Conservation (phyloP, 2,113 vertebrate species). For the Gallinago media region DNA sequence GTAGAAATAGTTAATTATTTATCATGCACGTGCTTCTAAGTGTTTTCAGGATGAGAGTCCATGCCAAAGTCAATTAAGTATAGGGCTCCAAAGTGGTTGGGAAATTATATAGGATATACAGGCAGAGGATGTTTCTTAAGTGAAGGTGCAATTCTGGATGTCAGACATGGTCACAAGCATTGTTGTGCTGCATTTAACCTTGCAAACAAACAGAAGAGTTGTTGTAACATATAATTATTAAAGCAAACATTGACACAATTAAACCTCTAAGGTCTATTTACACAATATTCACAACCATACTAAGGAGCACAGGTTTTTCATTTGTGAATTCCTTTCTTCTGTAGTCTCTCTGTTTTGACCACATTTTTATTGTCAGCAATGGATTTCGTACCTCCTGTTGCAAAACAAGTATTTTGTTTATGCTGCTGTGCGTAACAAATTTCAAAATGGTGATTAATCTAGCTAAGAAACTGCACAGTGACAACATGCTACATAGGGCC, state of each 20-base stretch:
- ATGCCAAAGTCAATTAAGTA: conserved; percentile 43
- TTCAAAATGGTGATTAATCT: conserved; percentile 13
- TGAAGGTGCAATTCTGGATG: conserved; percentile 48
- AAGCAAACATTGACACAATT: conserved; percentile 42
- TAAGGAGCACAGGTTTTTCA: conserved; percentile 33
- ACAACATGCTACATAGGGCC: background rate
- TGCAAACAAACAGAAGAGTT: background rate
- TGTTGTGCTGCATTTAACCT: conserved; percentile 44
- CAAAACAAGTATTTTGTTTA: conserved; percentile 46
- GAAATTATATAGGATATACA: conserved; percentile 50
- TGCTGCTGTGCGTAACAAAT: background rate
- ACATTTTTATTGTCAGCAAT: conserved; percentile 31
- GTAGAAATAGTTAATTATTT: conserved; percentile 28
- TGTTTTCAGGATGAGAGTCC: conserved; percentile 28
- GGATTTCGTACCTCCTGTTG: background rate
- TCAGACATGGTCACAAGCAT: conserved; percentile 24
- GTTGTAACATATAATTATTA: conserved; percentile 39
- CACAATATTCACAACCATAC: conserved; percentile 31
- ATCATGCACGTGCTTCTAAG: conserved; percentile 33
- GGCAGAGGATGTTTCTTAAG: conserved; percentile 53
- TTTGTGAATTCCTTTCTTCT: conserved; percentile 64
- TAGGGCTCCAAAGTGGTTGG: conserved; percentile 24
- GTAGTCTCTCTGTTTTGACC: conserved; percentile 51
- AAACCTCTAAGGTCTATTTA: conserved; percentile 58
- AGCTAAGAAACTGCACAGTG: background rate